Base-by-base conservation (phyloP, 2,797 vertebrate genomes). In the Brachyalestes nurse region DNA sequence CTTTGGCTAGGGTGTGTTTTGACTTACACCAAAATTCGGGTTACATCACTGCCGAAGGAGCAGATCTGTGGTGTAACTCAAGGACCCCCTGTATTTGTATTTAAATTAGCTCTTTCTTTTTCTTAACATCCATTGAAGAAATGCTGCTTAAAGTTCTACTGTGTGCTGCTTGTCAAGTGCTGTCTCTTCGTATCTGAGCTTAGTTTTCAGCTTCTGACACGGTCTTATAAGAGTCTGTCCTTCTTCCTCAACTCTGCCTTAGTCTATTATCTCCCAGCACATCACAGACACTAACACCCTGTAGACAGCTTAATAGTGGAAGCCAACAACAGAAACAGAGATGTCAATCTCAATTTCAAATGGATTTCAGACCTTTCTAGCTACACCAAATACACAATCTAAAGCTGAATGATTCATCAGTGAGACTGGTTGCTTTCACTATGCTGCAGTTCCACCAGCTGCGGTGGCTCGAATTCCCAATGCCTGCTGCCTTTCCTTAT, bases 341-440 rank as follows among this genome's bases (percentile, higher is more conserved):
- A 38, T 60, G 51, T 51, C 49, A 58, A 55, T 76, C 77, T 62
- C 60, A 28, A n/a, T 45, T 45, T 67, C 66, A 64, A 78, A 65
- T 75, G 55, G 45, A 45, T 51, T 53, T 75, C 42, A 72, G 42
- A 72, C 40, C 21, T 40, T 58, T 71, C 40, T 55, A 49, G 61
- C 28, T 25, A 53, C 47, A 53, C 25, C 53, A 70, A 23, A 45
- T 53, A 76, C 25, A 70, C 58, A 72, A 19, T 79, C 55, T 60
- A 47, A 64, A 10, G 62, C 12, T 49, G 19, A 66, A 58, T 58
- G 25, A n/a, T 73, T 34, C 58, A 51, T 75, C 9, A 23, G 75
- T 17, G 47, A 71, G 19, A 60, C 40, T 69, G 60, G 9, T 75
- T 53, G 13, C 16, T 74, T 23, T 69, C 38, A 57, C n/a, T 61